A percentile compares a stretch with the other conserved stretches of the same genome.
Evolutionary conservation across 23 tunicate species (phyloP).

Genomic region (Corella eumyota): DNA sequence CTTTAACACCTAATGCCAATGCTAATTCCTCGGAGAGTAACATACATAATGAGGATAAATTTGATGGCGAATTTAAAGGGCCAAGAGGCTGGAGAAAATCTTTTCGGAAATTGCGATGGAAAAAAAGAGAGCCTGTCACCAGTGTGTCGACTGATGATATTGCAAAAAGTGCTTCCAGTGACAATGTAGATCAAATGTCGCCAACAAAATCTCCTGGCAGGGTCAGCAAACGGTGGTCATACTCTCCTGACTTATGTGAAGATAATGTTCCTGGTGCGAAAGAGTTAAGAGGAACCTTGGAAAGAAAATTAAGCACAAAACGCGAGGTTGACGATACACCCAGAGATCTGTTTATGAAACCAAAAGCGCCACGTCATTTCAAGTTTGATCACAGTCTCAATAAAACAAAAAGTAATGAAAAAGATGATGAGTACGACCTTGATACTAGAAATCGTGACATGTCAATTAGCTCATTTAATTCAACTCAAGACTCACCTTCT

Average conservation of each 20-base stretch:
- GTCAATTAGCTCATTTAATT: too few relatives aligned
- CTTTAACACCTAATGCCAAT: too few relatives aligned
- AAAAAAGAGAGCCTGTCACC: constrained; percentile 15
- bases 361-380: too few relatives aligned
- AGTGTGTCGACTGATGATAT: constrained; percentile 50
- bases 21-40: neutral
- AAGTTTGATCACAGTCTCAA: too few relatives aligned
- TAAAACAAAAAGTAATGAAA: neutral
- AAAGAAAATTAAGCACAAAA: constrained; percentile 36
- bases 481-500: too few relatives aligned
- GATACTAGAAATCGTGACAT: neutral
- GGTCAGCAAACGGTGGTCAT: constrained; percentile 61
- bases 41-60: neutral
- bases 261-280: constrained; percentile 51
- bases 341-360: too few relatives aligned
- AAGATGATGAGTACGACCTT: neutral
- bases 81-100: constrained; percentile 68
- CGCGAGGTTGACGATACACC: constrained; percentile 23
- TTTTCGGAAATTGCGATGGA: constrained; percentile 37
- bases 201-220: neutral
- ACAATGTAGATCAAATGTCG: neutral
- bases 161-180: constrained; percentile 5
- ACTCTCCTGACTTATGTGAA: constrained; percentile 54
- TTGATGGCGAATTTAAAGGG: constrained; percentile 18
- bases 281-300: constrained; percentile 31